phyloP scores from a whole-genome alignment of 2,888 invertebrate species.

The Lasioglossum morio region DNA sequence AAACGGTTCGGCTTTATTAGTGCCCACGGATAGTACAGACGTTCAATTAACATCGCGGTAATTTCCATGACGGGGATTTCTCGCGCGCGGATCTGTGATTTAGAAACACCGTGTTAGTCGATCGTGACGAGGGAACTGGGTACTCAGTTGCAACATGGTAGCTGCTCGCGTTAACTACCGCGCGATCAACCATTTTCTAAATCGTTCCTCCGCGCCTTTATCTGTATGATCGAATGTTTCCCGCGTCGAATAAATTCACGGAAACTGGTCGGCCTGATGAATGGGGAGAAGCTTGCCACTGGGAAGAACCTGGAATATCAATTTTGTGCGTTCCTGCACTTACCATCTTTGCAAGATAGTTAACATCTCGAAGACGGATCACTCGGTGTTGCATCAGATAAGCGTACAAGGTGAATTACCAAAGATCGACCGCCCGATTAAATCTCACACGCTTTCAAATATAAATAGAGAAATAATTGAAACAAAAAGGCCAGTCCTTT shows the following conservation, averaged over 20 bases:
- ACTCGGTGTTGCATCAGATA: neutral
- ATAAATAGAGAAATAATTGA: neutral
- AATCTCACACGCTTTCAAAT: neutral
- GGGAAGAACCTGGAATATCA: neutral
- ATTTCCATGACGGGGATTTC: slow-evolving; percentile 44
- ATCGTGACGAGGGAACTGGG: slow-evolving; percentile 71
- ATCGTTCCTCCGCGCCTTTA: neutral
- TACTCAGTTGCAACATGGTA: slow-evolving; percentile 68
- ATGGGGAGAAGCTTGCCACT: neutral
- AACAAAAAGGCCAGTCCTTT: neutral
- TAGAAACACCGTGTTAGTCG: slow-evolving; percentile 68
- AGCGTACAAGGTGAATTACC: neutral
- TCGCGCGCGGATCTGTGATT: slow-evolving; percentile 38
- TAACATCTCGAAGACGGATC: neutral
- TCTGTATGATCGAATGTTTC: neutral
- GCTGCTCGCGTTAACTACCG: slow-evolving; percentile 63
- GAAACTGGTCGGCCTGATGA: slow-evolving; percentile 5
- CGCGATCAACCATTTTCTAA: slow-evolving; percentile 11
- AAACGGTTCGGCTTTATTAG: slow-evolving; percentile 39
- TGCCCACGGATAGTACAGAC: slow-evolving; percentile 18
- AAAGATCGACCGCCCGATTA: neutral
- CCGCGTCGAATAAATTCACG: neutral
- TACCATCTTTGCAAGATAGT: neutral
- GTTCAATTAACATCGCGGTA: slow-evolving; percentile 60
- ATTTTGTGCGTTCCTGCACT: neutral